Evolutionary conservation across 2,113 vertebrate genomes (phyloP).

Genomic region (Odocoileus hemionus): DNA sequence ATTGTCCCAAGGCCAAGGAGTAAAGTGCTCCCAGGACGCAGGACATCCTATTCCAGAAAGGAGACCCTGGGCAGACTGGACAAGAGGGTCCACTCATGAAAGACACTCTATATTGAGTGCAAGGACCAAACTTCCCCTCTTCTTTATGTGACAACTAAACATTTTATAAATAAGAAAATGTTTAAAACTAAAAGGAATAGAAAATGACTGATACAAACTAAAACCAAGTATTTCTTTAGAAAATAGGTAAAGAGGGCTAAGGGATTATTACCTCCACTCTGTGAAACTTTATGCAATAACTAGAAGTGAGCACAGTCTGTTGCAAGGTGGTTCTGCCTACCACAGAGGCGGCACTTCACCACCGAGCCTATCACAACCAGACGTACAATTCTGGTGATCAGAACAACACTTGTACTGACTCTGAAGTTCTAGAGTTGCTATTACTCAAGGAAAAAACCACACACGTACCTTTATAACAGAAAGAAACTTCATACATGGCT

Average conservation of each 20-base stretch:
- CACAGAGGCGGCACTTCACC: not conserved
- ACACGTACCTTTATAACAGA: not conserved
- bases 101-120: not conserved
- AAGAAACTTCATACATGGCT: not conserved
- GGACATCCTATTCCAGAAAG: not conserved
- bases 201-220: not conserved
- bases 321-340: not conserved
- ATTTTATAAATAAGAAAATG: not conserved
- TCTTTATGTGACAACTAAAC: not conserved
- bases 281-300: not conserved
- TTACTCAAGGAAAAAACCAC: not conserved
- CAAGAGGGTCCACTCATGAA: not conserved
- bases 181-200: not conserved
- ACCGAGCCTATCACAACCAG: too few relatives aligned
- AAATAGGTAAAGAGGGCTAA: not conserved
- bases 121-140: not conserved
- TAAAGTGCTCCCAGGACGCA: not conserved
- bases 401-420: not conserved
- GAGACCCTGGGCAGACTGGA: not conserved
- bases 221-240: not conserved
- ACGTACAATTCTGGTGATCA: not conserved
- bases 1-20: not conserved
- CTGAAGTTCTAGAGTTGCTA: not conserved
- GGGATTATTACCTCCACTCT: not conserved
- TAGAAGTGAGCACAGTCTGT: not conserved